Evolutionary conservation across 2,113 vertebrate genomes (phyloP), one percentile per base, ranked within the genome.

Genomic region (Zapus hudsonius): DNA sequence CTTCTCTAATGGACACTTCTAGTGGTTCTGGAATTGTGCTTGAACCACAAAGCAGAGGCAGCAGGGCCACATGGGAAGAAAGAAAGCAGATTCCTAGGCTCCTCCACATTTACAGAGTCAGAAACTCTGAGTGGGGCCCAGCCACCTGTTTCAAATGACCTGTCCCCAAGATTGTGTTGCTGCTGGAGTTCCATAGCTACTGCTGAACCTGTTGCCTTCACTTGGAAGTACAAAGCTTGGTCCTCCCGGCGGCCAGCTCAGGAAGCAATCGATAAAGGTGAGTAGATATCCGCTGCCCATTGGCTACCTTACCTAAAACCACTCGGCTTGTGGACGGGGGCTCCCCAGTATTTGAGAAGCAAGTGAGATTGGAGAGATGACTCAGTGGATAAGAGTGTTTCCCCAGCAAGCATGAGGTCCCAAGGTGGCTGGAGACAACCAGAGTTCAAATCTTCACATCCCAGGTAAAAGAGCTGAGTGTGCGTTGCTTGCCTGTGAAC

Each of bases 121-220:
- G 86, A 84, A 84, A 59, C 47, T 1, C 42, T 12, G 25, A n/a
- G 27, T 15, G 42, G 17, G 16, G 2, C 64, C 23, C 44, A 70
- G 44, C 36, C 12, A 29, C 31, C 16, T 19, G 40, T 74, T 83
- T 92, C 66, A 33, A 70, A 36, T 57, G n/a, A 89, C 31, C 38
- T 29, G 29, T 90, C 84, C 3, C 0, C 55, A 57, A 20, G 36
- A 52, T 31, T 59, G 47, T n/a, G 22, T 20, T 27, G n/a, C 22
- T 0, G 1, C 47, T 38, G 19, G 78, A 40, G 40, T 73, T 52
- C 64, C 33, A 31, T 29, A 78, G 52, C 10, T 7, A 9, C 7
- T 4, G 1, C 33, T 12, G 0, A 6, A 31, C 63, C 55, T 42
- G 25, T 11, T 72, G 7, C 5, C 0, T 25, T 2, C 16, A 5